Evolutionary conservation across 2,113 vertebrate species (phyloP).

Genomic region (Tychaedon coryphoeus): DNA sequence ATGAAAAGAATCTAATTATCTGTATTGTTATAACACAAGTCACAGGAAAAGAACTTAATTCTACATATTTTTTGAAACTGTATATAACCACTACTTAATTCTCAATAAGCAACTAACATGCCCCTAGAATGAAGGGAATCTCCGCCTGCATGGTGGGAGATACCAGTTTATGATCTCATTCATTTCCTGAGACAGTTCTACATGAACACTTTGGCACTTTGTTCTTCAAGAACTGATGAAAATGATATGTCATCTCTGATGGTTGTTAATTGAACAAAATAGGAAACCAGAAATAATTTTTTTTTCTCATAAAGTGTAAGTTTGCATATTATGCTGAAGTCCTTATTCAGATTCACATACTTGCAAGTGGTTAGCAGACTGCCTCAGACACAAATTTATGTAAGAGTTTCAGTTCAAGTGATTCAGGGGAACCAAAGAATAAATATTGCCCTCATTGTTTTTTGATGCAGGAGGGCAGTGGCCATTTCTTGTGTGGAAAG

Average conservation of each 20-base stretch:
- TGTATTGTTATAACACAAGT: neutral
- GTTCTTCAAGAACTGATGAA: neutral
- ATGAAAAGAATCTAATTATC: neutral
- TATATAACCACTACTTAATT: neutral
- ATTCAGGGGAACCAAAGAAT: slow-evolving; percentile 76
- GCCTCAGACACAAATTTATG: neutral
- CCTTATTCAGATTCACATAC: neutral
- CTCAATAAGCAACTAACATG: neutral
- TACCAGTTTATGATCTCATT: neutral
- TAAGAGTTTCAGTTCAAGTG: slow-evolving; percentile 59
- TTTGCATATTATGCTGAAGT: neutral
- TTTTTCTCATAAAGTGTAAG: neutral
- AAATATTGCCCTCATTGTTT: slow-evolving; percentile 72
- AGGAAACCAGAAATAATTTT: neutral
- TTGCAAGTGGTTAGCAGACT: neutral
- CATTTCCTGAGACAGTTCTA: neutral
- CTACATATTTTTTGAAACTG: neutral
- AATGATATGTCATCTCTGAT: neutral
- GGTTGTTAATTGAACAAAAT: neutral
- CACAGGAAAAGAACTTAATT: neutral
- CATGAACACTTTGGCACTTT: neutral
- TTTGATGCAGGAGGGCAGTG: slow-evolving; percentile 74
- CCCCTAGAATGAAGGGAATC: neutral
- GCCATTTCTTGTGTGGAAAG: slow-evolving; percentile 75
- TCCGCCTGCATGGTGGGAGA: neutral